phyloP scores from a whole-genome alignment of 1,140 invertebrate genomes.

The Drosophila gunungcola region DNA sequence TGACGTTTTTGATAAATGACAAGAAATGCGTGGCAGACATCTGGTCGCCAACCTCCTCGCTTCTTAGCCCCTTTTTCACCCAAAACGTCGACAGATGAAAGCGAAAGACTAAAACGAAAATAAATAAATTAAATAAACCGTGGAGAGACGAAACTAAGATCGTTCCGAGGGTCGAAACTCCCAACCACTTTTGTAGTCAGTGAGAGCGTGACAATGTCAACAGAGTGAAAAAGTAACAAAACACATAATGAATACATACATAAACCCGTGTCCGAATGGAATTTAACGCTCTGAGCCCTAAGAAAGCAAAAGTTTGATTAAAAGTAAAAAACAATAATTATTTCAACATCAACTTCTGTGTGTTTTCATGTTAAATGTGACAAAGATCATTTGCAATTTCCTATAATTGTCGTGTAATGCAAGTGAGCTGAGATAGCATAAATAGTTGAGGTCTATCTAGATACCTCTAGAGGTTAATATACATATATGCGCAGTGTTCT shows the following conservation, averaged over 20 bases:
- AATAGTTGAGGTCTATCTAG: background rate
- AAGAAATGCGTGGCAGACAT: conserved; percentile 52
- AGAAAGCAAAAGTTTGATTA: conserved; percentile 31
- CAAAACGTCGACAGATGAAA: conserved; percentile 38
- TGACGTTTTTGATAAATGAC: conserved; percentile 64
- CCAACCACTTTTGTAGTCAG: conserved; percentile 11
- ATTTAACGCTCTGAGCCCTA: conserved; percentile 45
- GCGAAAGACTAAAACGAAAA: conserved; percentile 42
- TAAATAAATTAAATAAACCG: conserved; percentile 29
- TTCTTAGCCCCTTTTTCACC: conserved; percentile 16
- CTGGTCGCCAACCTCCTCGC: conserved; percentile 24
- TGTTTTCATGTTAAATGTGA: conserved; percentile 30
- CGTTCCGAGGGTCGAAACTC: conserved; percentile 10
- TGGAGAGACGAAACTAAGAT: conserved; percentile 26
- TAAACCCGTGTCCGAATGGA: conserved; percentile 32
- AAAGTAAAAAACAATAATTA: conserved; percentile 9
- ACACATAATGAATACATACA: conserved; percentile 28
- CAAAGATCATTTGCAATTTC: conserved; percentile 41
- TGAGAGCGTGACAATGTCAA: conserved; percentile 76
- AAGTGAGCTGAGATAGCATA: conserved; percentile 20
- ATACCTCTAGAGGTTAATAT: background rate
- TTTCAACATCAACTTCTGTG: background rate
- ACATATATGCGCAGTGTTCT: conserved; percentile 5
- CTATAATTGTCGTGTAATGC: conserved; percentile 18
- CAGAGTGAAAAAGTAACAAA: conserved; percentile 19